A percentile compares a stretch with the other conserved stretches of the same genome.
phyloP scores from a whole-genome alignment of 2,797 vertebrate species.

The Fundulus diaphanus region DNA sequence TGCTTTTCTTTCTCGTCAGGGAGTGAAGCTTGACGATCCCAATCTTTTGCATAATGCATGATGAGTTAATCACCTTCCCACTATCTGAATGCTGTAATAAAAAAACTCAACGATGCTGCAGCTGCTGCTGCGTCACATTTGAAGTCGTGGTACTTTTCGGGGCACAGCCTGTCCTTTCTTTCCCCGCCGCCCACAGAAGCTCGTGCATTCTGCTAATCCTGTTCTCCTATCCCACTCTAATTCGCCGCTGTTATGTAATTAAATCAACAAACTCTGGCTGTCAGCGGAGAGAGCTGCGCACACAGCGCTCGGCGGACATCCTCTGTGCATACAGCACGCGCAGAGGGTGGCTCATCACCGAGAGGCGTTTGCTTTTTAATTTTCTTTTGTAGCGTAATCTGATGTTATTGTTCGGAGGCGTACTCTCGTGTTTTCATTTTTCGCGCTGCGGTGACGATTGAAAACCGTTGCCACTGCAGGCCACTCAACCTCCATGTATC shows the following conservation, averaged over 20 bases:
- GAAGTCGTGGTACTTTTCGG: slow-evolving; percentile 42
- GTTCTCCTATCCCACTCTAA: slow-evolving; percentile 46
- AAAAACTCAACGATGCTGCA: slow-evolving; percentile 12
- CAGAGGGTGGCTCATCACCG: slow-evolving; percentile 39
- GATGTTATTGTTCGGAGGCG: slow-evolving; percentile 11
- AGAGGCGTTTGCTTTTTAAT: slow-evolving; percentile 32
- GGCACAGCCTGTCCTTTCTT: slow-evolving; percentile 44
- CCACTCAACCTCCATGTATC: slow-evolving; percentile 16
- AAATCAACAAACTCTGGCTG: slow-evolving; percentile 56
- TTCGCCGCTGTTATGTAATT: slow-evolving; percentile 51
- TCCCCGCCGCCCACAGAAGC: slow-evolving; percentile 51
- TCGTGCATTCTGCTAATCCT: slow-evolving; percentile 37
- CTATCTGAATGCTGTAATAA: slow-evolving; percentile 38
- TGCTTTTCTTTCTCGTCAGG: slow-evolving; percentile 39
- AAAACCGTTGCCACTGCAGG: background rate
- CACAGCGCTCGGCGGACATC: slow-evolving; percentile 49
- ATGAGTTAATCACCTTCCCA: slow-evolving; percentile 55
- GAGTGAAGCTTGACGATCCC: slow-evolving; percentile 40
- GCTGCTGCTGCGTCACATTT: slow-evolving; percentile 51
- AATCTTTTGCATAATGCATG: slow-evolving; percentile 60
- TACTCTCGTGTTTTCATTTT: slow-evolving; percentile 11
- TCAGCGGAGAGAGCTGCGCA: slow-evolving; percentile 43
- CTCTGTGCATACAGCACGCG: slow-evolving; percentile 25
- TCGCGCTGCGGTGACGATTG: background rate
- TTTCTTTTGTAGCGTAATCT: slow-evolving; percentile 20